Conservation (phyloP, 2,888 invertebrate genomes). For the Agonopterix subpropinquella region DNA sequence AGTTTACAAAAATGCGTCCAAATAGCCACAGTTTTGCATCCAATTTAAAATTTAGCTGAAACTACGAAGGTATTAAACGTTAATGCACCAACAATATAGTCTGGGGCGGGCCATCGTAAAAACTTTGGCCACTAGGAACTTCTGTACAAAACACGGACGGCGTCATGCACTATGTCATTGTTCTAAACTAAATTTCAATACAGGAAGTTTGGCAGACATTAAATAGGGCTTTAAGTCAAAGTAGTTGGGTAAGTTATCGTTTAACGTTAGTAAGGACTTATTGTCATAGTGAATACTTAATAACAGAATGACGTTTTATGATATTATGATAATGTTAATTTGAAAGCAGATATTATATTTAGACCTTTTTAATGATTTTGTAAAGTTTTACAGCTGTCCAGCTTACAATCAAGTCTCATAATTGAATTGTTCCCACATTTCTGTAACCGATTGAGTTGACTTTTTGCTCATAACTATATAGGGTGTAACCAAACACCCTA, state of each 20-base stretch:
- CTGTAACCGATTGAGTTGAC: no score
- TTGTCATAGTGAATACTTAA: not conserved
- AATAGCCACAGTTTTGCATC: conserved; percentile 13
- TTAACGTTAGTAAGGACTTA: no score
- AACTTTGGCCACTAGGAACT: conserved; percentile 53
- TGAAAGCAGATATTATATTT: no score
- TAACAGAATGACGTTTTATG: no score
- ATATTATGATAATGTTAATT: no score
- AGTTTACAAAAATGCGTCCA: no score
- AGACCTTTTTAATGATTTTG: no score
- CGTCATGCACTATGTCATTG: conserved; percentile 58
- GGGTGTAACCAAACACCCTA: no score
- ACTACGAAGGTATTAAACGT: conserved; percentile 57
- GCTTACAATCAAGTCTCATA: no score
- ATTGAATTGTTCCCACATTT: no score
- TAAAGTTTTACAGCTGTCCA: no score
- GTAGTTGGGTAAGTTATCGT: not conserved
- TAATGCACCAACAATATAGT: conserved; percentile 68
- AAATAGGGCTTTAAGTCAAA: not conserved
- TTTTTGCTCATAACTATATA: no score
- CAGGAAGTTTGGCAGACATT: conserved; percentile 44
- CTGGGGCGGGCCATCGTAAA: conserved; percentile 58
- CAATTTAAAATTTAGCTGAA: conserved; percentile 60
- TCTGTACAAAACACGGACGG: conserved; percentile 33
- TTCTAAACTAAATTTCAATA: conserved; percentile 67